Evolutionary conservation across 2,888 invertebrate genomes (phyloP).

Genomic region (Tanypteryx hageni): DNA sequence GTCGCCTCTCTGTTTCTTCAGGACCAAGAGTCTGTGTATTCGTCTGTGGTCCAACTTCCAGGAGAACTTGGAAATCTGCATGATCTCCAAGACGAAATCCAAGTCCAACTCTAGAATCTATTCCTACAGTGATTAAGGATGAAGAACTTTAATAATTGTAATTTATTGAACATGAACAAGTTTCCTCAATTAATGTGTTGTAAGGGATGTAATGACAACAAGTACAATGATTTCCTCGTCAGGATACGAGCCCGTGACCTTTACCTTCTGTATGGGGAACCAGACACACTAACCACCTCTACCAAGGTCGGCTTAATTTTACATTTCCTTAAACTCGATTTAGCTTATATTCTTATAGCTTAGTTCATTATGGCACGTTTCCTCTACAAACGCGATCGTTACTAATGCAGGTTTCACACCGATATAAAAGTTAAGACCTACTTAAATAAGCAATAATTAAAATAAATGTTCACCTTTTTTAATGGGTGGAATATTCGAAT

Average conservation of each 20-base stretch:
- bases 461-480: slow-evolving; percentile 83
- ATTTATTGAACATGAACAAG: no score
- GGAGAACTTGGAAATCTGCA: slow-evolving; percentile 86
- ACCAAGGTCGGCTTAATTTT: no score
- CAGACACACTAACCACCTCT: neutral
- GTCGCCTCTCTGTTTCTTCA: slow-evolving; percentile 40
- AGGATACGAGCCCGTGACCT: no score
- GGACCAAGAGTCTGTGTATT: slow-evolving; percentile 82
- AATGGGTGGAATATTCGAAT: slow-evolving; percentile 90
- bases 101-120: slow-evolving; percentile 87
- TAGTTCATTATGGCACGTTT: no score
- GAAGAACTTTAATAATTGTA: slow-evolving; percentile 74
- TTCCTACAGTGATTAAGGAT: slow-evolving; percentile 80
- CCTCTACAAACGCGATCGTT: no score
- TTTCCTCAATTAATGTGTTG: no score
- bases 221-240: no score
- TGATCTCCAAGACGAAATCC: slow-evolving; percentile 89
- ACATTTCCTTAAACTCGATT: neutral
- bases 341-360: no score
- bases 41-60: slow-evolving; percentile 88
- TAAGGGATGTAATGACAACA: no score
- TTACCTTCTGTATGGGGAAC: neutral
- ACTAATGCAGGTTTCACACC: no score
- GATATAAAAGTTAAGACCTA: no score
- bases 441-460: neutral